phyloP scores from a whole-genome alignment of 2,797 vertebrate genomes.

The Catamblyrhynchus diadema region DNA sequence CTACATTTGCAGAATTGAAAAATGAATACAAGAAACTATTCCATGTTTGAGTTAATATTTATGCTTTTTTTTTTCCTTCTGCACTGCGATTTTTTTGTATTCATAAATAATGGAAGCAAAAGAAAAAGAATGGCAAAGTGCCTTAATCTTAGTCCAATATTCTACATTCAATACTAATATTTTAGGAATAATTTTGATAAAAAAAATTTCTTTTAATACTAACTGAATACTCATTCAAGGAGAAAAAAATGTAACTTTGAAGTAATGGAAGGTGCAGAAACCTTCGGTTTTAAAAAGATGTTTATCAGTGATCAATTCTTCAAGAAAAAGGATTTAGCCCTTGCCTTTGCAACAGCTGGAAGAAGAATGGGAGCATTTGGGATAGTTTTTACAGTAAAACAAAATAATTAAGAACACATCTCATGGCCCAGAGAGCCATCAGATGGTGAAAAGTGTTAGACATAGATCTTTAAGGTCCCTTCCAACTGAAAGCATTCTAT shows the following conservation, averaged over 20 bases:
- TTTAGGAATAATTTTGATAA: not conserved
- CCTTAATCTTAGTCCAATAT: not conserved
- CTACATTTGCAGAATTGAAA: not conserved
- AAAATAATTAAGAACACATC: not conserved
- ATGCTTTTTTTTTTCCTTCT: not conserved
- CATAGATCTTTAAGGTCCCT: not conserved
- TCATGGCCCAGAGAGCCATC: not conserved
- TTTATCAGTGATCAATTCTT: not conserved
- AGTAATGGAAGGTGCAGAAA: not conserved
- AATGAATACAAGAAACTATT: not conserved
- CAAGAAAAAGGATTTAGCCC: not conserved
- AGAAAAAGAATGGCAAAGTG: not conserved
- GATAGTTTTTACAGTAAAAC: not conserved
- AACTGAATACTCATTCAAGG: not conserved
- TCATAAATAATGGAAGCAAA: not conserved
- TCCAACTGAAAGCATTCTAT: not conserved
- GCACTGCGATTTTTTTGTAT: not conserved
- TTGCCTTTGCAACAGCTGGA: not conserved
- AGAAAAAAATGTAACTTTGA: not conserved
- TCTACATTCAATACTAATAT: not conserved
- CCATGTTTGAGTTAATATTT: not conserved
- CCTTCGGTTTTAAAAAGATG: not conserved
- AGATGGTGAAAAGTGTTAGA: not conserved
- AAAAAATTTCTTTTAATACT: not conserved
- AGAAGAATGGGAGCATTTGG: not conserved